phyloP scores from a whole-genome alignment of 1,140 invertebrate genomes.

The Drosophila cardini region DNA sequence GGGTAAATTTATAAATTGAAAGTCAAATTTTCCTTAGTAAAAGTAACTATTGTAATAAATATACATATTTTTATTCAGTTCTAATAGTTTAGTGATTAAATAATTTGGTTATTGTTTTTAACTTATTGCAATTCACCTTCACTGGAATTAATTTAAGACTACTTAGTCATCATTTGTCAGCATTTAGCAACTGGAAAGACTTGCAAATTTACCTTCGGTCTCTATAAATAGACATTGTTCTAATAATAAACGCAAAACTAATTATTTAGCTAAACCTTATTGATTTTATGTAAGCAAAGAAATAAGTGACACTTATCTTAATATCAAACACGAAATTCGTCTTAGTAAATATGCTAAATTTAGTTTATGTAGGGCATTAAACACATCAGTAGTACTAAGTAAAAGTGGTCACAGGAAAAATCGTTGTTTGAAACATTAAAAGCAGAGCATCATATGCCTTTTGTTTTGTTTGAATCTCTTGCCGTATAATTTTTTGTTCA shows the following conservation, averaged over 20 bases:
- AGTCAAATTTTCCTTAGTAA: no score
- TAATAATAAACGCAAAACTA: neutral
- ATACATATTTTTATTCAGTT: no score
- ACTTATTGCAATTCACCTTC: no score
- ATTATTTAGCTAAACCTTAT: neutral
- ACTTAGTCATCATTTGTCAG: slow-evolving; percentile 1
- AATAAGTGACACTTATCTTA: neutral
- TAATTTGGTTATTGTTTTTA: no score
- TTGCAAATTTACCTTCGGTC: no score
- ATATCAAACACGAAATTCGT: neutral
- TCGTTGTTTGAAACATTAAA: slow-evolving; percentile 5
- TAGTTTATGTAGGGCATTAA: slow-evolving; percentile 1
- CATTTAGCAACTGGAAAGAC: neutral
- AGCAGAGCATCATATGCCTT: slow-evolving; percentile 13
- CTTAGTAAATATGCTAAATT: neutral
- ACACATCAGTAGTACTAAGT: neutral
- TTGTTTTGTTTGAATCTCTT: neutral
- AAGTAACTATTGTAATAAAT: no score
- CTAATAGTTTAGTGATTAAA: no score
- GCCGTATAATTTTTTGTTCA: slow-evolving; percentile 26
- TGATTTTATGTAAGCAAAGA: no score
- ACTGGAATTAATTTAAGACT: no score
- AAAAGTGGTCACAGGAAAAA: neutral
- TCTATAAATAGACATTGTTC: neutral
- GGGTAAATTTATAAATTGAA: no score